Evolutionary conservation across 2,113 vertebrate species (phyloP), one percentile per base, ranked within the genome.

Genomic region (Corvus hawaiiensis): DNA sequence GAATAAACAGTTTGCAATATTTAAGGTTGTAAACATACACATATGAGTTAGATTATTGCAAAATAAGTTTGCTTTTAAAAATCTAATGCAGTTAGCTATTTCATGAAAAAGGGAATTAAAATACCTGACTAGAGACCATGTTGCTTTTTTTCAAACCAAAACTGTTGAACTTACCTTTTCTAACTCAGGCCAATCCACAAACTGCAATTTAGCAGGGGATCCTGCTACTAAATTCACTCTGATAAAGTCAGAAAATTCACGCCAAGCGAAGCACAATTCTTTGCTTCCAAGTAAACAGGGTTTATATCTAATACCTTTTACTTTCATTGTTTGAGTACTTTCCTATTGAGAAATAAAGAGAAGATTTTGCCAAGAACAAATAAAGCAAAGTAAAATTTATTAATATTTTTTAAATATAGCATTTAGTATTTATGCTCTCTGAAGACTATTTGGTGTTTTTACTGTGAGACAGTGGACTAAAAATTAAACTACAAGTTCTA

Each of bases 261-360:
- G 94, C 98, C 98, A 99, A 67, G 97, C 98, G 26, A 99, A 98
- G 93, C 98, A 98, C 68, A 99, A 28, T 85, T 99, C 98, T 97
- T 98, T 98, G 83, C 87, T 91, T 76, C 98, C 99, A 28, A 97
- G 98, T 67, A 84, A 58, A 41, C 98, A 98, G 16, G 97, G 94
- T 35, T 84, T 90, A 90, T 99, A 99, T 24, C 83, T 96, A 82
- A 99, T 93, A 58, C 99, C 99, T 61, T 84, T 96, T 44, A 99
- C 97, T 87, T 58, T 80, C 72, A 99, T 97, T 43, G 91, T 98
- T 21, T 97, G 92, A 88, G 95, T 97, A 84, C 61, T 97, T 81
- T 98, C 98, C 99, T 99, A 96, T 75, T 74, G 82, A 96, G 72
- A 95, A 95, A 97, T 32, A 92, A 41, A 80, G 52, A 68, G 6